Conservation (phyloP, 2,113 vertebrate species). For the Erythrocercus mccallii region DNA sequence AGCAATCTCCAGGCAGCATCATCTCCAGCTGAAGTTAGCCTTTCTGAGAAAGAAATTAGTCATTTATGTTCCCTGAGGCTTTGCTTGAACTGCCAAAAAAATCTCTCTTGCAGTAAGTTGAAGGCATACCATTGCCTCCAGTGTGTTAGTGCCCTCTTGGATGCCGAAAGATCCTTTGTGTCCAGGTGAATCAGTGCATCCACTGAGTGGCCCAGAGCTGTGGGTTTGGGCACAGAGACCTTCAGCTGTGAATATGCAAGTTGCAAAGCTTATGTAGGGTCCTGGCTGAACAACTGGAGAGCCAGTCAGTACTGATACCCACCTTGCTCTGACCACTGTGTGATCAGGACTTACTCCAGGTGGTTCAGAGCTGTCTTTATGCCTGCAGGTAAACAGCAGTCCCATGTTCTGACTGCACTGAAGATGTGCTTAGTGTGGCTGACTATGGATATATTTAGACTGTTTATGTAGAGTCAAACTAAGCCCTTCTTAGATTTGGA, state of each 20-base stretch:
- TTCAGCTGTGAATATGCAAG: neutral
- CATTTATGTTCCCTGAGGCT: neutral
- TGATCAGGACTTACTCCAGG: neutral
- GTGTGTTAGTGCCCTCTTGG: neutral
- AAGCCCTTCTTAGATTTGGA: neutral
- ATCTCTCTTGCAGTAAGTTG: neutral
- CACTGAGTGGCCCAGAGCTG: neutral
- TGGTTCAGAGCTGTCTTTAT: neutral
- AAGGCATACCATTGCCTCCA: neutral
- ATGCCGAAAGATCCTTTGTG: accelerated
- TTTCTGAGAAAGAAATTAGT: neutral
- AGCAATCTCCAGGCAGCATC: neutral
- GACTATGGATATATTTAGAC: neutral
- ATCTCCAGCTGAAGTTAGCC: neutral
- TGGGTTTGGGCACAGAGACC: neutral
- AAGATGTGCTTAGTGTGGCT: neutral
- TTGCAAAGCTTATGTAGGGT: neutral
- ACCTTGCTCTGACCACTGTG: neutral
- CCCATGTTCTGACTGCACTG: neutral
- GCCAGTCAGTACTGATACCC: neutral
- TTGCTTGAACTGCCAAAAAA: neutral
- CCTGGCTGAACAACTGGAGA: neutral
- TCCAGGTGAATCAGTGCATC: neutral
- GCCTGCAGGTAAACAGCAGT: neutral
- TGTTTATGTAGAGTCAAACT: neutral